Evolutionary conservation across 1,140 invertebrate species (phyloP).

Genomic region (Galleria mellonella): DNA sequence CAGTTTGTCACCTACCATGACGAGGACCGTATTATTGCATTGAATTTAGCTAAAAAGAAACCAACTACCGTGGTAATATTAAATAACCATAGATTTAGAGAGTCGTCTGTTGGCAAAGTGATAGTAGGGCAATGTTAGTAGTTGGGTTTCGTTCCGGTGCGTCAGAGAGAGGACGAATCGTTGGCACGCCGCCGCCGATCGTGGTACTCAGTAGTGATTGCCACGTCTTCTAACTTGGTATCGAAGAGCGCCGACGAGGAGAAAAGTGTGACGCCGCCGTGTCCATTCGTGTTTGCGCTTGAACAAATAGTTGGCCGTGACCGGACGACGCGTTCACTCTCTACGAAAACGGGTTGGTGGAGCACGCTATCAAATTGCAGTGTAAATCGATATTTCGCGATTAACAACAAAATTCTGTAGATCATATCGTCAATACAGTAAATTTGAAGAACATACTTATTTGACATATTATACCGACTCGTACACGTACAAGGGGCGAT

Average conservation of each 20-base stretch:
- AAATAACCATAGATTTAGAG: slow-evolving; percentile 39
- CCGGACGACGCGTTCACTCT: slow-evolving; percentile 40
- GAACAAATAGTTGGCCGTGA: slow-evolving; percentile 38
- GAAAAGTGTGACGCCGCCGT: slow-evolving; percentile 36
- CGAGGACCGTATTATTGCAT: not conserved
- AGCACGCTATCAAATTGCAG: slow-evolving; percentile 15
- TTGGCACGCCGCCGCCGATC: slow-evolving; percentile 19
- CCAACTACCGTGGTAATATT: slow-evolving; percentile 3
- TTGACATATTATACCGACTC: slow-evolving; percentile 40
- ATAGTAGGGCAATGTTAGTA: slow-evolving; percentile 61
- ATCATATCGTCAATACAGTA: too few species aligned
- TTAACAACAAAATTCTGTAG: not conserved
- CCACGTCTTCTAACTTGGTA: slow-evolving; percentile 8
- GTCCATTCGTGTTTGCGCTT: slow-evolving; percentile 23
- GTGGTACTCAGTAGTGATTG: slow-evolving; percentile 9
- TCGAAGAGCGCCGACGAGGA: slow-evolving; percentile 10
- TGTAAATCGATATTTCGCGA: slow-evolving; percentile 12
- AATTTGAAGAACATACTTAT: slow-evolving; percentile 1
- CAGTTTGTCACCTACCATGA: not conserved
- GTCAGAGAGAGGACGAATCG: slow-evolving; percentile 45
- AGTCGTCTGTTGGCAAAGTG: slow-evolving; percentile 47
- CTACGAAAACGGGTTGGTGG: slow-evolving; percentile 29
- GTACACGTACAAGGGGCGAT: slow-evolving; percentile 25
- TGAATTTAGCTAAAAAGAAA: not conserved
- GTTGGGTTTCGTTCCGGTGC: slow-evolving; percentile 48